Conservation (phyloP, 2,797 vertebrate species). For the Macroramphosus scolopax region DNA sequence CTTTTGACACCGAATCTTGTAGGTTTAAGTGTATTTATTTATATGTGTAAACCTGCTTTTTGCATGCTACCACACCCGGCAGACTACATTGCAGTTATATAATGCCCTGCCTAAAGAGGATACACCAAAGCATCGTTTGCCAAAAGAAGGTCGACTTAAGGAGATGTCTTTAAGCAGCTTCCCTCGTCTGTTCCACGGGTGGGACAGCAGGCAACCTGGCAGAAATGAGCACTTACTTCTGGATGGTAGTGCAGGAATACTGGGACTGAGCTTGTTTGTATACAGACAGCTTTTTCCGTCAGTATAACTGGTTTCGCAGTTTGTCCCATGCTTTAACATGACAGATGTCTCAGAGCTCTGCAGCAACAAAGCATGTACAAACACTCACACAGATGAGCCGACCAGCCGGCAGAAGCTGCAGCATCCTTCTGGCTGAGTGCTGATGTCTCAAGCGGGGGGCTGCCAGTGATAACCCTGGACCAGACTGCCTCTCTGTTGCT, state of each 20-base stretch:
- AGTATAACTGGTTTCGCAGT: too few species aligned
- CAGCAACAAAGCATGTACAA: slow-evolving; percentile 21
- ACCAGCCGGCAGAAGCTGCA: slow-evolving; percentile 34
- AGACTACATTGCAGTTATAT: slow-evolving; percentile 31
- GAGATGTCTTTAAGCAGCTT: slow-evolving; percentile 52
- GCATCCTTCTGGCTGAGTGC: slow-evolving; percentile 51
- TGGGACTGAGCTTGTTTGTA: too few species aligned
- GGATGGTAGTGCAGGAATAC: not conserved
- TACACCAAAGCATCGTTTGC: slow-evolving; percentile 28
- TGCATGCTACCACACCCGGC: not conserved
- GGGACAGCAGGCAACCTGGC: slow-evolving; percentile 16
- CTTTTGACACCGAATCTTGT: slow-evolving; percentile 10
- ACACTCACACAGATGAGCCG: slow-evolving; percentile 9
- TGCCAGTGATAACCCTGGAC: slow-evolving; percentile 61
- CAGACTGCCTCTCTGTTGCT: slow-evolving; percentile 48
- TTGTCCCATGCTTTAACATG: too few species aligned
- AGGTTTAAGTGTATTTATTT: slow-evolving; percentile 15
- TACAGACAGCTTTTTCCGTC: too few species aligned
- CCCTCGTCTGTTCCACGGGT: slow-evolving; percentile 8
- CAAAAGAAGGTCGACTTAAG: slow-evolving; percentile 40
- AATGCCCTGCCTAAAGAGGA: slow-evolving; percentile 45
- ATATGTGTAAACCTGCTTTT: slow-evolving; percentile 7
- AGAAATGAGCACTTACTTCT: slow-evolving; percentile 7
- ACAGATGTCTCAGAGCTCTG: too few species aligned
- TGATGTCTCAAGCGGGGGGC: slow-evolving; percentile 67